Conservation (phyloP, 2,797 vertebrate species). For the Anniella stebbinsi region DNA sequence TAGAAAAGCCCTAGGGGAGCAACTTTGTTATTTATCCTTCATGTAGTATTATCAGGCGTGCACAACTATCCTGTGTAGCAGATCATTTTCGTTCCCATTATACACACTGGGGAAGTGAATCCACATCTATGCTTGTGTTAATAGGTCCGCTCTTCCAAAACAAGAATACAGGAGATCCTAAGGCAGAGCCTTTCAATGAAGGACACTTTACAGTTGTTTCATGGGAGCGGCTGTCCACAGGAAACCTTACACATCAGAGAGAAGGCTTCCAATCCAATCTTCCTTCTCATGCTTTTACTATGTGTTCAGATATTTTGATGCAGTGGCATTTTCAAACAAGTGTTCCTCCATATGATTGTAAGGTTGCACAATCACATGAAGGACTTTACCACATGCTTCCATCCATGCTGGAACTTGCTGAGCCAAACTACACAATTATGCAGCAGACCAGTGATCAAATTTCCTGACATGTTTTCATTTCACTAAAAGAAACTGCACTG, state of each 20-base stretch:
- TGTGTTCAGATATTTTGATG: neutral
- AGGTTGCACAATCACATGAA: neutral
- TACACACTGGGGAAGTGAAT: neutral
- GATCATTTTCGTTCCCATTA: neutral
- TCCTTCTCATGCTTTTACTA: neutral
- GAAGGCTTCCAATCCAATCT: neutral
- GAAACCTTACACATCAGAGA: neutral
- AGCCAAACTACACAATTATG: neutral
- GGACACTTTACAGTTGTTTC: neutral
- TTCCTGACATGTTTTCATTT: neutral
- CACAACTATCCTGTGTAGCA: neutral
- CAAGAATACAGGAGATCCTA: neutral
- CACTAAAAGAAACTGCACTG: neutral
- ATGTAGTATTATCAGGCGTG: neutral
- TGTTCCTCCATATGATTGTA: neutral
- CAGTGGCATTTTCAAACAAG: neutral
- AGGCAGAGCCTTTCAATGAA: neutral
- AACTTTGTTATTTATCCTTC: neutral
- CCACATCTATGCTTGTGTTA: neutral
- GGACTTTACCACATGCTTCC: neutral
- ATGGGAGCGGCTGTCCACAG: neutral
- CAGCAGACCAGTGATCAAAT: neutral
- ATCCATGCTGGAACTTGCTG: neutral
- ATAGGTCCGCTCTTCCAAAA: neutral
- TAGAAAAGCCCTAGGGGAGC: too few species aligned